Evolutionary conservation across 2,888 invertebrate species (phyloP).

Genomic region (Nudaria mundana): DNA sequence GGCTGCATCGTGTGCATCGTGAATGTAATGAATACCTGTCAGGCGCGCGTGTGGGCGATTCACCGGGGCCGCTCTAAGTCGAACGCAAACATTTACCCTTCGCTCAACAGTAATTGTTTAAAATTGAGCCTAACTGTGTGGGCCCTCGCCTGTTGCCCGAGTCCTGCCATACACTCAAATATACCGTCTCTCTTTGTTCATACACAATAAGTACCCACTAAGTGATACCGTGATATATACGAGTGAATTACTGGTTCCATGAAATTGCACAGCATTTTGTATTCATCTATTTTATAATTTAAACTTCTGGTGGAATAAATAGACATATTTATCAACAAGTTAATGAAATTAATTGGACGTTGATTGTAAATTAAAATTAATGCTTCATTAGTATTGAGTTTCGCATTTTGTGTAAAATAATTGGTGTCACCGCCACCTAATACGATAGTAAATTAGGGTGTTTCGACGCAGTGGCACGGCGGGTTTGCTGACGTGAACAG

Average conservation of each 20-base stretch:
- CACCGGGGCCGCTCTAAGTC: conserved; percentile 64
- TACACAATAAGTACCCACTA: conserved; percentile 57
- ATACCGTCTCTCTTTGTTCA: conserved; percentile 55
- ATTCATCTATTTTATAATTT: conserved; percentile 30
- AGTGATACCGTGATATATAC: conserved; percentile 42
- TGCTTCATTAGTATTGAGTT: conserved; percentile 54
- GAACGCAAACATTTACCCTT: conserved; percentile 80
- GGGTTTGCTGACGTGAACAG: conserved; percentile 45
- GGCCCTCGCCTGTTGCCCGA: conserved; percentile 67
- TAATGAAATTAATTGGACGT: conserved; percentile 52
- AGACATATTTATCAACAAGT: conserved; percentile 46
- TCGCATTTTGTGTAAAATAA: conserved; percentile 57
- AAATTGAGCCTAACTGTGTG: conserved; percentile 81
- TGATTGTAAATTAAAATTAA: conserved; percentile 54
- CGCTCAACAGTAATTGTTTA: conserved; percentile 80
- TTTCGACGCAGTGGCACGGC: conserved; percentile 46
- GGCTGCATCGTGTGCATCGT: conserved; percentile 61
- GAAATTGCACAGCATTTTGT: conserved; percentile 16
- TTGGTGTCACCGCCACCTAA: conserved; percentile 49
- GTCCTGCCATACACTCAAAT: conserved; percentile 53
- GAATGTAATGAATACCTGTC: conserved; percentile 79
- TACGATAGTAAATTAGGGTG: conserved; percentile 71
- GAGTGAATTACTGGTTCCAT: conserved; percentile 20
- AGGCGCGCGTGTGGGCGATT: conserved; percentile 78
- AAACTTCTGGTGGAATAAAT: conserved; percentile 46